Conservation (phyloP, 2,888 invertebrate species). For the Apantesis nais region DNA sequence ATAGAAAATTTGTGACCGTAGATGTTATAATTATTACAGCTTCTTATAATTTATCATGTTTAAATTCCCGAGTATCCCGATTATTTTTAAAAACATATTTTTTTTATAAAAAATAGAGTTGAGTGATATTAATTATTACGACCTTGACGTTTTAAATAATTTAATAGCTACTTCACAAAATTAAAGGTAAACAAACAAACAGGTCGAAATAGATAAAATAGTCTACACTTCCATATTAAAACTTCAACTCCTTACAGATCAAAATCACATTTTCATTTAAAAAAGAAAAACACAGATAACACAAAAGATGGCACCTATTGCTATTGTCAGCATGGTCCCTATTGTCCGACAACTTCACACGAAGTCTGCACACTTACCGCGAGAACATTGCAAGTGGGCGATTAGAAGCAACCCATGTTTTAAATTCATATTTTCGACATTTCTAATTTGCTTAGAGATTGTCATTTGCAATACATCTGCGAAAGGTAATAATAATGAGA, state of each 20-base stretch:
- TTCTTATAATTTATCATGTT: not conserved
- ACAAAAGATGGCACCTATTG: constrained; percentile 34
- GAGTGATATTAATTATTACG: too few relatives aligned
- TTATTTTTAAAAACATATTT: not conserved
- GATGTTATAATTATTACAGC: not conserved
- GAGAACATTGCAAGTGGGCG: constrained; percentile 23
- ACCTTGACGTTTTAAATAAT: not conserved
- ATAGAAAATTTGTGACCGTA: too few relatives aligned
- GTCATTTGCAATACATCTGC: not conserved
- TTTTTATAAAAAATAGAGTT: not conserved
- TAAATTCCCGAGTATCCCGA: too few relatives aligned
- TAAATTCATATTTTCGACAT: constrained; percentile 13
- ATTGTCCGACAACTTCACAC: constrained; percentile 36
- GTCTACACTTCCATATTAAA: not conserved
- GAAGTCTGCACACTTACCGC: constrained; percentile 12
- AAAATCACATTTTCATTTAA: constrained; percentile 25
- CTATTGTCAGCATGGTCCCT: constrained; percentile 37
- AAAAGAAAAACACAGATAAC: constrained; percentile 27
- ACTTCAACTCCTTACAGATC: not conserved
- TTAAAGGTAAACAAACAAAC: not conserved
- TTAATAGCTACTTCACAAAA: not conserved
- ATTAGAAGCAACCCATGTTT: constrained; percentile 36
- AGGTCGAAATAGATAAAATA: not conserved
- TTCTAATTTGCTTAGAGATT: not conserved
- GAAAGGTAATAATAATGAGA: too few relatives aligned